A percentile compares a stretch with the other conserved stretches of the same genome.
These are phyloP conservation scores for Rhysida immarginata DNA, from an alignment of 1,140 invertebrate genomes.

Conservation along the genomic window DNA sequence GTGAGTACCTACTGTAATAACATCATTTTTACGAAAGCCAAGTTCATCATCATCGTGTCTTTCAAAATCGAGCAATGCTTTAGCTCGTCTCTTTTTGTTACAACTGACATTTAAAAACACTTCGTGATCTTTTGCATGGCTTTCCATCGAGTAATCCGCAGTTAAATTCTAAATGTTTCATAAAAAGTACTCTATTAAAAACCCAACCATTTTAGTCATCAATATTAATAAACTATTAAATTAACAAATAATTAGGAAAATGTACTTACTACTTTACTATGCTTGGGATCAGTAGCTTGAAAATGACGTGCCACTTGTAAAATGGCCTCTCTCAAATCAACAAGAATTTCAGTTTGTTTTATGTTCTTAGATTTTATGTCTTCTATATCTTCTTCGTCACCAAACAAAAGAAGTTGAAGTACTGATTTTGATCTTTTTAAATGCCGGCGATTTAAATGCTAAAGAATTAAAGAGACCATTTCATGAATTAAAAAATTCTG, in stretches of 20 bases:
- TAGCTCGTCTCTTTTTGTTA: conserved; percentile 74
- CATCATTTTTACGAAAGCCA: conserved; percentile 95
- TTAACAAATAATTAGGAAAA: conserved; percentile 14
- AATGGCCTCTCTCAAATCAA: conserved; percentile 93
- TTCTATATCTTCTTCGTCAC: conserved; percentile 50
- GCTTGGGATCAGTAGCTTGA: conserved; percentile 57
- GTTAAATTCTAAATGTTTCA: conserved; percentile 38
- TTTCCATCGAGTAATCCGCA: conserved; percentile 90
- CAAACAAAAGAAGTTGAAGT: conserved; percentile 76
- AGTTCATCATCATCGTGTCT: conserved; percentile 96
- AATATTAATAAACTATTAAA: conserved; percentile 6
- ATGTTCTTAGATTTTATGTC: conserved; percentile 94
- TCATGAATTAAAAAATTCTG: neutral
- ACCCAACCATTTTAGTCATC: neutral
- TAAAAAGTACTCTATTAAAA: too few species aligned
- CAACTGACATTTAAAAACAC: conserved; percentile 81
- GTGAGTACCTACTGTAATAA: conserved; percentile 66
- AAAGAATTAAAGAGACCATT: conserved; percentile 19
- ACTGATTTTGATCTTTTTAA: conserved; percentile 82
- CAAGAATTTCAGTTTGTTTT: conserved; percentile 84
- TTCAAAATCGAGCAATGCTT: conserved; percentile 94
- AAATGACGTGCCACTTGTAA: conserved; percentile 74
- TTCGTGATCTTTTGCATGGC: conserved; percentile 83
- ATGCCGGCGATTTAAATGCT: conserved; percentile 48
- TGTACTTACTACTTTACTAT: conserved; percentile 31